Evolutionary conservation across 1,140 invertebrate genomes (phyloP).

Genomic region (Globodera ellingtonae): DNA sequence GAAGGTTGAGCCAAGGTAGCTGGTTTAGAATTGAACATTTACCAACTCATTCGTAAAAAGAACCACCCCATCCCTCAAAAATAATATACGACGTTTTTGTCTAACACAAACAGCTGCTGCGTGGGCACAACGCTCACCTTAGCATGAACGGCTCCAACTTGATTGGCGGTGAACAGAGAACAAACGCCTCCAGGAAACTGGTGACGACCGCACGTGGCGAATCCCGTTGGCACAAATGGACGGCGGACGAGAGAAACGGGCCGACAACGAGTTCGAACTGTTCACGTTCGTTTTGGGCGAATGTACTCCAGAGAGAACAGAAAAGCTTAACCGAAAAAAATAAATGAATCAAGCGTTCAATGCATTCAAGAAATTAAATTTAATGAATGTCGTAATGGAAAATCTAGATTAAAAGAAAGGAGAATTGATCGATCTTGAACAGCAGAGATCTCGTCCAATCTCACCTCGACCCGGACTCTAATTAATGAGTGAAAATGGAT

Average conservation of each 20-base stretch:
- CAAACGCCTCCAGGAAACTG: constrained; percentile 38
- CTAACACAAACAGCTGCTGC: background rate
- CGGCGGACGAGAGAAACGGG: constrained; percentile 33
- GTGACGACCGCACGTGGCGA: constrained; percentile 20
- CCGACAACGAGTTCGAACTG: constrained; percentile 15
- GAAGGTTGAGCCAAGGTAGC: constrained; percentile 38
- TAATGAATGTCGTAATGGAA: constrained; percentile 6
- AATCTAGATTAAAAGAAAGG: no score
- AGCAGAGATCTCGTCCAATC: no score
- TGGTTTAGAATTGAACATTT: background rate
- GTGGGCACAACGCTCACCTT: constrained; percentile 8
- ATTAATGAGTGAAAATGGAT: no score
- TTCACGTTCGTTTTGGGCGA: constrained; percentile 26
- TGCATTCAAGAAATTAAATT: no score
- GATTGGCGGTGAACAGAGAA: constrained; percentile 35
- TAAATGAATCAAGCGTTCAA: background rate
- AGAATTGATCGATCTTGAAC: no score
- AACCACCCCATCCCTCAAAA: no score
- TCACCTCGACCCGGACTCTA: no score
- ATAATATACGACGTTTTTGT: no score
- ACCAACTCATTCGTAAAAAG: no score
- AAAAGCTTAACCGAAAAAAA: constrained; percentile 30
- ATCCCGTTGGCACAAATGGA: constrained; percentile 26
- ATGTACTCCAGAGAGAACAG: constrained; percentile 30
- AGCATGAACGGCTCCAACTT: constrained; percentile 36